Percentiles rank a stretch among this genome's conserved stretches.
Evolutionary conservation across 2,888 invertebrate genomes (phyloP).

Genomic region (Pristionchus japonicus): DNA sequence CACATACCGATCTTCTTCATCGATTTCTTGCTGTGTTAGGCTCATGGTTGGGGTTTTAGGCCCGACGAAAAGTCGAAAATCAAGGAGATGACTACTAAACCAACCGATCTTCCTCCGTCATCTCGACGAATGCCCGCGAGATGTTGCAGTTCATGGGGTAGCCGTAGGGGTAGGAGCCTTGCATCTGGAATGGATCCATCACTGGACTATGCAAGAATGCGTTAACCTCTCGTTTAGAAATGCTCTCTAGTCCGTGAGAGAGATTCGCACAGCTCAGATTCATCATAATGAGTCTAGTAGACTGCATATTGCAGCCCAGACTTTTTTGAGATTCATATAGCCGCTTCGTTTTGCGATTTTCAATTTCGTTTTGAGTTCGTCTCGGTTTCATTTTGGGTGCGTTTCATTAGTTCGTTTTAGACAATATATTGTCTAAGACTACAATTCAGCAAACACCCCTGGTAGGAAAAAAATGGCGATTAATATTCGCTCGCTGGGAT

Average conservation of each 20-base stretch:
- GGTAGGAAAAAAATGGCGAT: neutral
- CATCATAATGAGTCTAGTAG: neutral
- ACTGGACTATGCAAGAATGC: too few species aligned
- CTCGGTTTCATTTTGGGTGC: neutral
- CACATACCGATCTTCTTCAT: too few species aligned
- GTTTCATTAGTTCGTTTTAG: neutral
- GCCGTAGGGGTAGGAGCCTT: constrained; percentile 40
- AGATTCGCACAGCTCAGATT: too few species aligned
- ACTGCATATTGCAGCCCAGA: neutral
- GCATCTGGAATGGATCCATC: constrained; percentile 28
- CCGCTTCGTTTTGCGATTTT: neutral
- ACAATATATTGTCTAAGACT: neutral
- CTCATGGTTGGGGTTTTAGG: neutral
- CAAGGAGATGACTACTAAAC: neutral
- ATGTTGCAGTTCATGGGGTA: constrained; percentile 44
- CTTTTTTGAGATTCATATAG: neutral
- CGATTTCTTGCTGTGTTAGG: neutral
- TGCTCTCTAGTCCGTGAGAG: too few species aligned
- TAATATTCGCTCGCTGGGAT: neutral
- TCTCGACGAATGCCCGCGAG: constrained; percentile 54
- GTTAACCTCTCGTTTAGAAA: too few species aligned
- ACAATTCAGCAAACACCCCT: too few species aligned
- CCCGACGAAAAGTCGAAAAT: neutral
- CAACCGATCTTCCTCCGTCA: constrained; percentile 63
- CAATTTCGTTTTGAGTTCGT: neutral